Conservation (phyloP, 2,888 invertebrate genomes). For the Polymixis flavicincta region DNA sequence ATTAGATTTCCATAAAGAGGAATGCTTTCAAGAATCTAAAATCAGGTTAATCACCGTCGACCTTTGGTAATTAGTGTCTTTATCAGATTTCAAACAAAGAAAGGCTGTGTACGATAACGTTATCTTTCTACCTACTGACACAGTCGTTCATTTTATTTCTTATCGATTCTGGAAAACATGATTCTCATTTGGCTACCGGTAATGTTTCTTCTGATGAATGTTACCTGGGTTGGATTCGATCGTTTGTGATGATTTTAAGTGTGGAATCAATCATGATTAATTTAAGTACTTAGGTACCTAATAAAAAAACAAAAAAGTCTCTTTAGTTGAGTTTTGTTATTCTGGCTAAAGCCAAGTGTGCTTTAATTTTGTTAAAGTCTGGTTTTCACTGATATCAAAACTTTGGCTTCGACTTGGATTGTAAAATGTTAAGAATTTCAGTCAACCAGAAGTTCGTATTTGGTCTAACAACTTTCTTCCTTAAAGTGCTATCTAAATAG, state of each 20-base stretch:
- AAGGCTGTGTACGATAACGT: constrained; percentile 38
- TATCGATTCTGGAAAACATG: constrained; percentile 33
- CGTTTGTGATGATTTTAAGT: not conserved
- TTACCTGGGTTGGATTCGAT: constrained; percentile 11
- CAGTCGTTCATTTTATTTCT: constrained; percentile 43
- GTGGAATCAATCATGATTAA: not conserved
- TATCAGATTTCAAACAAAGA: constrained; percentile 47
- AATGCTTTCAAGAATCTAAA: constrained; percentile 21
- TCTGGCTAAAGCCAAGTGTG: not conserved
- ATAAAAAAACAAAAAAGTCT: not conserved
- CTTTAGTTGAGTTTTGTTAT: not conserved
- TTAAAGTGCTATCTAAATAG: not conserved
- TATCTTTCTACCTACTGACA: constrained; percentile 56
- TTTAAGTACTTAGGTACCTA: not conserved
- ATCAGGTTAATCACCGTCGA: constrained; percentile 24
- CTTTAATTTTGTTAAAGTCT: too few relatives aligned
- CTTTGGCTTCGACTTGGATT: not conserved
- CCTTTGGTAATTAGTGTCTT: constrained; percentile 15
- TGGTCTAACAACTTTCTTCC: not conserved
- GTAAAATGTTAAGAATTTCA: not conserved
- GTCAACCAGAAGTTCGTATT: not conserved
- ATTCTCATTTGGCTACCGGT: constrained; percentile 20
- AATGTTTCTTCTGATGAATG: constrained; percentile 5
- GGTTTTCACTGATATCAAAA: not conserved
- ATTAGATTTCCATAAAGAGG: constrained; percentile 2